phyloP scores from a whole-genome alignment of 2,888 invertebrate genomes.

The Morpho deidamia region DNA sequence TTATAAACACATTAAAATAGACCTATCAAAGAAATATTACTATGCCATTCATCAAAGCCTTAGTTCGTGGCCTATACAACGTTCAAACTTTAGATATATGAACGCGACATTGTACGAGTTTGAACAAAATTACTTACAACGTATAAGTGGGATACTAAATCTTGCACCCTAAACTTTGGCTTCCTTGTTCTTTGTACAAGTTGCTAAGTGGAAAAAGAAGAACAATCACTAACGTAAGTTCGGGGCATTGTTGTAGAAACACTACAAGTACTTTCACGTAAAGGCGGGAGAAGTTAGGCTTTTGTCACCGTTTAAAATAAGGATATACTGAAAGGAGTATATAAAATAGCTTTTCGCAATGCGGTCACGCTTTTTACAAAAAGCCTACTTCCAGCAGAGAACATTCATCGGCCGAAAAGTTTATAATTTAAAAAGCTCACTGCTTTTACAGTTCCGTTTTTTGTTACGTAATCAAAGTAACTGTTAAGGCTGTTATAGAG shows the following conservation, averaged over 20 bases:
- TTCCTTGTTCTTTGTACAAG: constrained; percentile 1
- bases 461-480: no score
- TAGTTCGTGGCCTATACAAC: background rate
- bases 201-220: constrained; percentile 1
- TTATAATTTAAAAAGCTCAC: no score
- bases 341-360: no score
- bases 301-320: background rate
- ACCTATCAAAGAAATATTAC: no score
- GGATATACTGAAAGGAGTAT: background rate
- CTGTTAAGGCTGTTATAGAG: no score
- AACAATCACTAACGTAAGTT: constrained; percentile 8
- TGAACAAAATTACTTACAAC: background rate
- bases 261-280: background rate
- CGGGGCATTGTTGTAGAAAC: constrained; percentile 2
- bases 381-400: no score
- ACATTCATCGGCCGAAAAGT: no score
- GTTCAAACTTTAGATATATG: background rate
- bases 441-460: no score
- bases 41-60: no score
- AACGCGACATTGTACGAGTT: background rate
- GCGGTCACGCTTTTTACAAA: no score
- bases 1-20: no score
- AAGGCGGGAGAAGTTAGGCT: constrained; percentile 1
- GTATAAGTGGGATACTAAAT: background rate
- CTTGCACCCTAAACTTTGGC: constrained; percentile 3